Base-by-base conservation (phyloP, 2,113 vertebrate species). In the Notothenia rossii region DNA sequence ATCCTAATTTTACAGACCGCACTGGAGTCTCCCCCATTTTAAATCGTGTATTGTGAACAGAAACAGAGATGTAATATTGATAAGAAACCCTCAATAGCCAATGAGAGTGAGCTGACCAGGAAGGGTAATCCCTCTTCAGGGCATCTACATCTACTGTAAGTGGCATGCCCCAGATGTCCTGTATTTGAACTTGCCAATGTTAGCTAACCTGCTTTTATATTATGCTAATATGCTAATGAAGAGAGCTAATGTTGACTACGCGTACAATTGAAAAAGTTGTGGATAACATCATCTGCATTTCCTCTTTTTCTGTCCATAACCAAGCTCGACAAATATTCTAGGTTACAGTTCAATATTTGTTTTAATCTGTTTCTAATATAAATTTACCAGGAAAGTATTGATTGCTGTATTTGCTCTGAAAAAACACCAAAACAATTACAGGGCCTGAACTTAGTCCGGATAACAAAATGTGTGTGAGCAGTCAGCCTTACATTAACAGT, bases 371-470 rank as follows among this genome's bases (percentile, higher is more conserved):
- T 40, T 7, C 22, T 22, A 22, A 22, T 22, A 1, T 29, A 29
- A 29, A 29, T 29, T 4, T 29, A 29, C 29, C 29, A 29, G 29
- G 29, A 29, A 46, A 22, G 15, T 29, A 29, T 17, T 17, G 4
- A 29, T 17, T 5, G n/a, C 3, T 10, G n/a, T 48, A 13, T 45
- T 20, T 49, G 8, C 14, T 51, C 25, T 12, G 49, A 9, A 29
- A 53, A 33, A 67, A 36, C 6, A 20, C 18, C 17, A 20, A 45
- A 15, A 51, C 22, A 33, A 17, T 8, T 11, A 7, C 36, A 70
- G 67, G n/a, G 9, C 5, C 20, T 70, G 68, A 13, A 48, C 54
- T 59, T 70, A 25, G 67, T 55, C 54, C 68, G 12, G 36, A 45
- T 25, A 22, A 18, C 7, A 2, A 15, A 20, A 2, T 1, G 18